These are phyloP conservation scores for Campoplex capitator DNA, from an alignment of 2,888 invertebrate genomes.

Conservation along the genomic window DNA sequence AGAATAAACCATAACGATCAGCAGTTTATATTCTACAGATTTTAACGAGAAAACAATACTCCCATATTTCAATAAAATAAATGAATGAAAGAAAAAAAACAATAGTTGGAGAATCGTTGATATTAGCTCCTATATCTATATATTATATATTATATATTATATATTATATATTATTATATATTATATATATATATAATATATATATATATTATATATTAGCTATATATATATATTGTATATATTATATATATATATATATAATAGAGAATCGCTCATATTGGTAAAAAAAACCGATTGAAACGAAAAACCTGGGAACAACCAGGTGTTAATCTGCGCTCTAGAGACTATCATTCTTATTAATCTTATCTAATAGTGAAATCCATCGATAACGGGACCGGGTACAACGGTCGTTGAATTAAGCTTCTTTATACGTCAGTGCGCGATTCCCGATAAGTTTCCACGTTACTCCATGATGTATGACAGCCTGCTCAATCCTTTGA, in stretches of 20 bases:
- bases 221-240: too few relatives aligned
- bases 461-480: slow-evolving; percentile 27
- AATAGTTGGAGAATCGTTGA: neutral
- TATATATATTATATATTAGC: too few relatives aligned
- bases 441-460: slow-evolving; percentile 25
- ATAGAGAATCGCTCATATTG: neutral
- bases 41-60: too few relatives aligned
- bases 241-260: too few relatives aligned
- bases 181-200: too few relatives aligned
- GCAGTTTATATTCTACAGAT: neutral
- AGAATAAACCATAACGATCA: neutral
- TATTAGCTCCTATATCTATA: too few relatives aligned
- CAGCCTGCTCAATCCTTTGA: slow-evolving; percentile 10
- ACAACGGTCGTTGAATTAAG: slow-evolving; percentile 20
- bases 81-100: neutral
- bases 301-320: slow-evolving; percentile 30
- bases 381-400: slow-evolving; percentile 32
- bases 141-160: too few relatives aligned
- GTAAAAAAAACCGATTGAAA: neutral
- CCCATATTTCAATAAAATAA: too few relatives aligned
- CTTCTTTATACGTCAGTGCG: slow-evolving; percentile 33
- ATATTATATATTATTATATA: too few relatives aligned
- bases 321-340: slow-evolving; percentile 38
- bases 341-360: slow-evolving; percentile 24
- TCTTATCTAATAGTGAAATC: slow-evolving; percentile 39